A percentile compares a stretch with the other conserved stretches of the same genome.
Evolutionary conservation across 2,113 vertebrate genomes (phyloP).

Genomic region (Channa maculata): DNA sequence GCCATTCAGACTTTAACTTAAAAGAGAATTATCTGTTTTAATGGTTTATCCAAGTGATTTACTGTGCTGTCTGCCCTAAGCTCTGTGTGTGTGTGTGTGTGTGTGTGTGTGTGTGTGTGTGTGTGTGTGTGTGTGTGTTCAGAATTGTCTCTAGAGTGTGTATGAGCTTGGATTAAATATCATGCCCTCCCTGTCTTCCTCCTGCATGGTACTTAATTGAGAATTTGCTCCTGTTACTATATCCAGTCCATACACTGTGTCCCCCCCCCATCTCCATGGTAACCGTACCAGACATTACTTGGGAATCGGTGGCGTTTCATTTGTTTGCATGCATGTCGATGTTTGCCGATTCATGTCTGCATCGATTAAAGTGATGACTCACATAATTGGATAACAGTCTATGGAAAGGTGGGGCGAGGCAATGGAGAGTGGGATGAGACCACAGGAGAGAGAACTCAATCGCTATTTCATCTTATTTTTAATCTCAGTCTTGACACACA

Average conservation of each 20-base stretch:
- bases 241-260: conserved; percentile 44
- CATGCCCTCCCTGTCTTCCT: neutral
- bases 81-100: neutral
- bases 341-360: conserved; percentile 49
- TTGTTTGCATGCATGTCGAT: conserved; percentile 31
- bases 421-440: conserved; percentile 35
- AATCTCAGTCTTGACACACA: conserved; percentile 51
- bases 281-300: conserved; percentile 30
- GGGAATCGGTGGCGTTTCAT: conserved; percentile 13
- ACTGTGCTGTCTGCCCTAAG: neutral
- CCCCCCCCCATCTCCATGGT: conserved; percentile 41
- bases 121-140: neutral
- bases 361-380: conserved; percentile 72
- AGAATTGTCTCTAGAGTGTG: conserved; percentile 18
- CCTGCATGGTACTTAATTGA: conserved; percentile 52
- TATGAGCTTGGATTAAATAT: conserved; percentile 35
- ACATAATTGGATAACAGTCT: conserved; percentile 72
- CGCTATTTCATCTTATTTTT: conserved; percentile 68
- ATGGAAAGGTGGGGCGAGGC: conserved; percentile 44
- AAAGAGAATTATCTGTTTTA: conserved; percentile 28
- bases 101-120: conserved; percentile 12
- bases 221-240: conserved; percentile 68
- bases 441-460: conserved; percentile 51
- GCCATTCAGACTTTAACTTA: conserved; percentile 26
- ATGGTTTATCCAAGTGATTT: conserved; percentile 39